These are phyloP conservation scores for Azemiops feae DNA, from an alignment of 2,113 vertebrate species.

Conservation along the genomic window DNA sequence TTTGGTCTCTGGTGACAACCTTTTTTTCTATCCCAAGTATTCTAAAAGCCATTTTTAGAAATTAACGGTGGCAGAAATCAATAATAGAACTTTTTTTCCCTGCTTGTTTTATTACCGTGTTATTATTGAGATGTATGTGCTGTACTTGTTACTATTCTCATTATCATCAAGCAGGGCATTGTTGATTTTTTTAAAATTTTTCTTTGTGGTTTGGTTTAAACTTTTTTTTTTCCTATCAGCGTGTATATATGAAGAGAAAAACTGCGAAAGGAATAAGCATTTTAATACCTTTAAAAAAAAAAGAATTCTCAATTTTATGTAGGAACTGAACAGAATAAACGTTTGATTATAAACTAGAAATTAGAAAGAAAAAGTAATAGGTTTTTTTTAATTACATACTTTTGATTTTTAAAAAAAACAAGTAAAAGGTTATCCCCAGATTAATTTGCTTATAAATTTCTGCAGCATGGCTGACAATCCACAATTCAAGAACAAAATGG, in stretches of 20 bases:
- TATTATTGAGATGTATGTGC: background rate
- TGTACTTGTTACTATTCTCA: background rate
- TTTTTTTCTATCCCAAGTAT: background rate
- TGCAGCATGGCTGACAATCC: background rate
- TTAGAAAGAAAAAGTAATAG: background rate
- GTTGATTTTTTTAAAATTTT: too few relatives aligned
- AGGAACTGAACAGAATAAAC: background rate
- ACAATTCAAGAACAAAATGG: too few relatives aligned
- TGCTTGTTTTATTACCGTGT: background rate
- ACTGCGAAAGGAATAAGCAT: background rate
- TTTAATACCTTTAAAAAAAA: background rate
- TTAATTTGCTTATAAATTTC: background rate
- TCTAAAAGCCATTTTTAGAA: background rate
- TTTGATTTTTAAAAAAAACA: background rate
- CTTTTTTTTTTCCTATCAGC: background rate
- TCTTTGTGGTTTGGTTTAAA: too few relatives aligned
- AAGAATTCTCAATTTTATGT: background rate
- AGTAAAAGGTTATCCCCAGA: background rate
- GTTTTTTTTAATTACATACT: background rate
- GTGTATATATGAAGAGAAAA: background rate
- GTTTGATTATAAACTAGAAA: background rate
- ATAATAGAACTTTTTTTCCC: background rate
- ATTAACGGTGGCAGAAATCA: background rate
- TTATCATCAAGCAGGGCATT: too few relatives aligned
- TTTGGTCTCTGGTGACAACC: background rate